phyloP scores from a whole-genome alignment of 2,888 invertebrate species.

The Epinotia demarniana region DNA sequence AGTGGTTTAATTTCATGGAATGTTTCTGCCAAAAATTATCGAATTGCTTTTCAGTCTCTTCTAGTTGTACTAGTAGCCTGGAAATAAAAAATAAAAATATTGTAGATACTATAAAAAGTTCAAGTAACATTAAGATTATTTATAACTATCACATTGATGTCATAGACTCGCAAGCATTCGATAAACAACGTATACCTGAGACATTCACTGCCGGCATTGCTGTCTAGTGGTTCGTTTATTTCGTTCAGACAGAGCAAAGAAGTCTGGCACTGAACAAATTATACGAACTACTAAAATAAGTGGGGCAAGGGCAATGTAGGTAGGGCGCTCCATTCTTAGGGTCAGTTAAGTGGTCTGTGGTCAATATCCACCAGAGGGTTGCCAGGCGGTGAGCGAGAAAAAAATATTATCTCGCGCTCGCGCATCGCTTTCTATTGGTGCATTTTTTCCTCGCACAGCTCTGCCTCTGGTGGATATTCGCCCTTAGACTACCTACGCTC shows the following conservation, averaged over 20 bases:
- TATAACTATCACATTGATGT: too few relatives aligned
- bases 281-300: neutral
- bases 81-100: conserved; percentile 67
- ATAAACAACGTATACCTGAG: neutral
- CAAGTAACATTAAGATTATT: neutral
- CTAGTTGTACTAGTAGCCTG: conserved; percentile 95
- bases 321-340: neutral
- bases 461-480: too few relatives aligned
- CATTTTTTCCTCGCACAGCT: too few relatives aligned
- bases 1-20: conserved; percentile 94
- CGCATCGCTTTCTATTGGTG: too few relatives aligned
- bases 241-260: too few relatives aligned
- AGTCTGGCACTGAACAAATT: neutral
- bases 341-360: too few relatives aligned
- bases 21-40: conserved; percentile 98
- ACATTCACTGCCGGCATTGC: neutral
- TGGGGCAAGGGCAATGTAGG: too few relatives aligned
- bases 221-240: neutral
- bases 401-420: too few relatives aligned
- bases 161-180: neutral
- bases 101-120: neutral
- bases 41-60: conserved; percentile 97
- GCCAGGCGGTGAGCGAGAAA: too few relatives aligned
- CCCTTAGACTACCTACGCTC: neutral
- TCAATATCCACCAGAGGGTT: too few relatives aligned